Conservation (phyloP, 2,797 vertebrate genomes). For the Aplochiton taeniatus region DNA sequence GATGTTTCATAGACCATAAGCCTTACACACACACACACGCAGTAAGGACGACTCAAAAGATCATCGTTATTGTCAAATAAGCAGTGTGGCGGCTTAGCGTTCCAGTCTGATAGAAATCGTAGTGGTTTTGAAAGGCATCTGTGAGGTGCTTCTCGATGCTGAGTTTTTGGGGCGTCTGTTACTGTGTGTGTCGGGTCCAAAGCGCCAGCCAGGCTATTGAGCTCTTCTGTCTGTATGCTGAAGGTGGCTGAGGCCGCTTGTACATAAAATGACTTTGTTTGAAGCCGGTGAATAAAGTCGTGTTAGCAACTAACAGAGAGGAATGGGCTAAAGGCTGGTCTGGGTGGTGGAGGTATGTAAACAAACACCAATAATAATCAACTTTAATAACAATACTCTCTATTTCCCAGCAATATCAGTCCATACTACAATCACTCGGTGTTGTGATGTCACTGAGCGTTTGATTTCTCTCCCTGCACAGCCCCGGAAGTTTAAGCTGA, state of each 20-base stretch:
- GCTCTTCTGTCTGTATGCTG: slow-evolving; percentile 68
- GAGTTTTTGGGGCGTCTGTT: slow-evolving; percentile 41
- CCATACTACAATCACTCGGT: slow-evolving; percentile 65
- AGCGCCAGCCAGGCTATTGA: slow-evolving; percentile 59
- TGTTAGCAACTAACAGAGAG: slow-evolving; percentile 82
- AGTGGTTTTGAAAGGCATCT: too few relatives aligned
- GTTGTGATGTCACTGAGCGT: slow-evolving; percentile 42
- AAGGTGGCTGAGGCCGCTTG: slow-evolving; percentile 72
- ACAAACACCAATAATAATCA: slow-evolving; percentile 55
- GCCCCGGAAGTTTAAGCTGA: slow-evolving; percentile 86
- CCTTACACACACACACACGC: too few relatives aligned
- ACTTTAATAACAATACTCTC: slow-evolving; percentile 63
- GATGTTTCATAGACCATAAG: too few relatives aligned
- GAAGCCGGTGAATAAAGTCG: slow-evolving; percentile 81
- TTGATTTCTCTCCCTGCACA: slow-evolving; percentile 43
- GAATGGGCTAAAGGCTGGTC: slow-evolving; percentile 80
- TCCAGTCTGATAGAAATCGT: too few relatives aligned
- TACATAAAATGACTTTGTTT: slow-evolving; percentile 78
- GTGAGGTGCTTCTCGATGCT: neutral
- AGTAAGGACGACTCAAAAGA: too few relatives aligned
- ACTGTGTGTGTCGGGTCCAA: slow-evolving; percentile 25
- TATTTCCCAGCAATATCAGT: slow-evolving; percentile 71
- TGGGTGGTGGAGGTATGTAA: slow-evolving; percentile 80
- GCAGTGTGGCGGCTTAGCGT: too few relatives aligned
- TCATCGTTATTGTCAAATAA: too few relatives aligned